Conservation (phyloP, 2,888 invertebrate genomes). For the Entomobrya proxima region DNA sequence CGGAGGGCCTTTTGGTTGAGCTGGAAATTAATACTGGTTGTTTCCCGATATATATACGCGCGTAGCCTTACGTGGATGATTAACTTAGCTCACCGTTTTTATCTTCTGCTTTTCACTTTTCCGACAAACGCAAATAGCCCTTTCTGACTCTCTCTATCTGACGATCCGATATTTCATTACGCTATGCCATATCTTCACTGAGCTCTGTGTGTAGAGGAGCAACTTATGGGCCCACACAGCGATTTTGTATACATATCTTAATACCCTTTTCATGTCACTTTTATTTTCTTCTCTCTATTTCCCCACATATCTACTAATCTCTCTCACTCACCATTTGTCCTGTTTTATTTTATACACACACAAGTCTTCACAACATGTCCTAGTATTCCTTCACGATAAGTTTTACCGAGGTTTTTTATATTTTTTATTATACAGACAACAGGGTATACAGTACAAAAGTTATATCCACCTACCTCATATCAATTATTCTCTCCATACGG, state of each 20-base stretch:
- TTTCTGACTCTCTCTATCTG: background rate
- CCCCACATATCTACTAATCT: conserved; percentile 21
- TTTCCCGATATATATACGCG: background rate
- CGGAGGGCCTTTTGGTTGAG: background rate
- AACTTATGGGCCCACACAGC: conserved; percentile 3
- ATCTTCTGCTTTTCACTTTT: conserved; percentile 44
- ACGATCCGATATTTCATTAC: background rate
- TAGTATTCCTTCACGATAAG: background rate
- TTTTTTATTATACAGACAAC: background rate
- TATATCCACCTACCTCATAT: background rate
- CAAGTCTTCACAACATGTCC: conserved; percentile 37
- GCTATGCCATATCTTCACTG: background rate
- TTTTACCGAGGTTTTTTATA: background rate
- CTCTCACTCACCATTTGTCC: conserved; percentile 49
- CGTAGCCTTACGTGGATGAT: conserved; percentile 23
- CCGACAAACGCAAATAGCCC: conserved; percentile 50
- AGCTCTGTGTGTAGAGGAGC: background rate
- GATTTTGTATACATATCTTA: conserved; percentile 45
- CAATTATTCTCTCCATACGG: conserved; percentile 2
- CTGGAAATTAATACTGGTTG: background rate
- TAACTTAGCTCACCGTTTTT: conserved; percentile 45
- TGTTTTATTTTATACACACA: conserved; percentile 49
- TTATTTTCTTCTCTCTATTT: background rate
- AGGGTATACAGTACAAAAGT: background rate
- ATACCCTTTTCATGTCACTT: conserved; percentile 59